Evolutionary conservation across 2,797 vertebrate species (phyloP).

Genomic region (Melanotaenia trifasciata): DNA sequence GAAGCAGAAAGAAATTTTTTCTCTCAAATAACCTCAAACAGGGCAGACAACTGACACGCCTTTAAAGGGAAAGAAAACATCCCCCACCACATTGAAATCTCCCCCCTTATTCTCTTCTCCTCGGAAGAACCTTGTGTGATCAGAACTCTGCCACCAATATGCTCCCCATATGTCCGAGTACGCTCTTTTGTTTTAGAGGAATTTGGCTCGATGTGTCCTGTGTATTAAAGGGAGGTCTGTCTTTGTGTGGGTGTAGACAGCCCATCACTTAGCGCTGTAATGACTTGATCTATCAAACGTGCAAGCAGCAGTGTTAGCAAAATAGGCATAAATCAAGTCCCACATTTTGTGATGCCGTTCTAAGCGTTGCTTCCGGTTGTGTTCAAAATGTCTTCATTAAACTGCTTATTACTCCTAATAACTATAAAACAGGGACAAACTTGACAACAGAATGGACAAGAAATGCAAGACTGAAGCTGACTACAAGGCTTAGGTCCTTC

Average conservation of each 20-base stretch:
- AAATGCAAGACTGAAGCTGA: neutral
- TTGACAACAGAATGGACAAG: neutral
- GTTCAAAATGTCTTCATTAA: constrained; percentile 17
- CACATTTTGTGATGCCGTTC: neutral
- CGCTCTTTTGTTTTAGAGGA: constrained; percentile 45
- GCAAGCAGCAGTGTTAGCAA: constrained; percentile 35
- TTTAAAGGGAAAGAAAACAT: constrained; percentile 79
- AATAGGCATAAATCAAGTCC: constrained; percentile 23
- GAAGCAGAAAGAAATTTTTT: constrained; percentile 66
- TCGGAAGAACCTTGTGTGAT: constrained; percentile 65
- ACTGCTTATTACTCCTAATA: constrained; percentile 1
- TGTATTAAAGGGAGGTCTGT: constrained; percentile 36
- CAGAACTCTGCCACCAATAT: constrained; percentile 75
- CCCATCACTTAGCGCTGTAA: constrained; percentile 33
- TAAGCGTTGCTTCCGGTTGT: neutral
- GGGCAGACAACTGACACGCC: constrained; percentile 72
- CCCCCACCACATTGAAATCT: constrained; percentile 79
- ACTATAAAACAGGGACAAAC: neutral
- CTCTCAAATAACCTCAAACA: constrained; percentile 56
- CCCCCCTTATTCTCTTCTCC: constrained; percentile 61
- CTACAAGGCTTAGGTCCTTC: neutral
- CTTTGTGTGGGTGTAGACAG: constrained; percentile 40
- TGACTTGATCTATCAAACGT: constrained; percentile 63
- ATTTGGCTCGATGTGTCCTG: constrained; percentile 53
- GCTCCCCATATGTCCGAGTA: constrained; percentile 78